These are phyloP conservation scores for Pristionchus fissidentatus DNA, from an alignment of 2,888 invertebrate species.

Conservation along the genomic window DNA sequence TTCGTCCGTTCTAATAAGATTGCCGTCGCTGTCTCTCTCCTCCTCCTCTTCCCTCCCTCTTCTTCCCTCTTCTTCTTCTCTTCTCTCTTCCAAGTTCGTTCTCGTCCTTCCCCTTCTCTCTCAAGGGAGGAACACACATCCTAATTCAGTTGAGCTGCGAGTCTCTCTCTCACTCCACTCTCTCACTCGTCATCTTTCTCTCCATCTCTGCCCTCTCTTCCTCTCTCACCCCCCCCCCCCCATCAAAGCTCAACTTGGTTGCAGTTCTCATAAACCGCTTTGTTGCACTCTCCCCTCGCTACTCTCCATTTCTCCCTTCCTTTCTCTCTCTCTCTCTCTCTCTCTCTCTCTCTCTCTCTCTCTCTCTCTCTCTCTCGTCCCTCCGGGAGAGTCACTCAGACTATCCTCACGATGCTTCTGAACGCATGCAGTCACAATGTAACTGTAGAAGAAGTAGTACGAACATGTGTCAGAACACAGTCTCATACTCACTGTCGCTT, in stretches of 20 bases:
- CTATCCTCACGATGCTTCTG: background rate
- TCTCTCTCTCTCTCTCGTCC: background rate
- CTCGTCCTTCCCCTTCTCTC: background rate
- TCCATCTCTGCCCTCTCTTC: background rate
- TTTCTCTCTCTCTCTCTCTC: background rate
- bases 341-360: background rate
- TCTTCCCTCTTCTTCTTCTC: background rate
- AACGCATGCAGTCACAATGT: background rate
- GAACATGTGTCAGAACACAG: background rate
- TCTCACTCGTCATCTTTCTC: background rate
- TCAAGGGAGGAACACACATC: background rate
- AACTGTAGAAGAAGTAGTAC: background rate
- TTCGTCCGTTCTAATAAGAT: too few relatives aligned
- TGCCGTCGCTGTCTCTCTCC: too few relatives aligned
- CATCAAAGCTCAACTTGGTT: background rate
- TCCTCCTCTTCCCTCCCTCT: background rate
- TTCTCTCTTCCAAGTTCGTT: background rate
- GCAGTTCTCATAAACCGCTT: background rate
- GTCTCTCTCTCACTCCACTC: background rate
- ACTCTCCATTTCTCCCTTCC: background rate
- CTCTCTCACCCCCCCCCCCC: background rate
- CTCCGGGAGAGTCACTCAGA: background rate
- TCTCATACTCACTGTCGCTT: background rate
- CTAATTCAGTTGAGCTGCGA: constrained; percentile 5
- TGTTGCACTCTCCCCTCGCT: too few relatives aligned